These are phyloP conservation scores for Colaptes auratus DNA, from an alignment of 2,113 vertebrate species.

Conservation along the genomic window DNA sequence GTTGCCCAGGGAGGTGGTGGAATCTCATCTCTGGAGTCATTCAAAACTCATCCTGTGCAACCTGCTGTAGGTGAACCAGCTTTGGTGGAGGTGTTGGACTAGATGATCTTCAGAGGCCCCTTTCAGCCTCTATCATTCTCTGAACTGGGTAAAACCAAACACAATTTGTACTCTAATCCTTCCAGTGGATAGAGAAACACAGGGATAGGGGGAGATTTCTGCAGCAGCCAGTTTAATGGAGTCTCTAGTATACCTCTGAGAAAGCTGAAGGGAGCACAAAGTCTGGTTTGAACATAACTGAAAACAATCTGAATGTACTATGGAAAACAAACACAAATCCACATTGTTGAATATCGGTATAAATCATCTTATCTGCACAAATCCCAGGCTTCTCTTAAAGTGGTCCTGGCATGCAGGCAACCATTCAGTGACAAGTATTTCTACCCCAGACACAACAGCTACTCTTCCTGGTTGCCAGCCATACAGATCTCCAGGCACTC, in stretches of 20 bases:
- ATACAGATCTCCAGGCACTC: background rate
- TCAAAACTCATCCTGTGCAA: no score
- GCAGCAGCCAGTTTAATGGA: background rate
- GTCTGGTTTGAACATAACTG: background rate
- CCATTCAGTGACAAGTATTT: rapidly evolving
- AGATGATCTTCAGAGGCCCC: no score
- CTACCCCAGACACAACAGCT: background rate
- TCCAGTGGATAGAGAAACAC: background rate
- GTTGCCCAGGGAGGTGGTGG: no score
- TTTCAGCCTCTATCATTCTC: no score
- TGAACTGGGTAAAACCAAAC: background rate
- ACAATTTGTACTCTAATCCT: background rate
- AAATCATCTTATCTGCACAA: background rate
- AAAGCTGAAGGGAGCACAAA: background rate
- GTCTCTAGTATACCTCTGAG: background rate
- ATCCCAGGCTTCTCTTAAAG: background rate
- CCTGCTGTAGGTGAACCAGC: no score
- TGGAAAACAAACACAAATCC: background rate
- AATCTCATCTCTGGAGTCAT: no score
- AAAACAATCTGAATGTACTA: background rate
- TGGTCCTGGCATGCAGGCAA: background rate
- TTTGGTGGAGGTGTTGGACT: no score
- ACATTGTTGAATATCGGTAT: background rate
- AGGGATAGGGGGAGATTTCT: background rate
- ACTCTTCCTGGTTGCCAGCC: background rate